phyloP scores from a whole-genome alignment of 2,888 invertebrate genomes.

The Cancer borealis region DNA sequence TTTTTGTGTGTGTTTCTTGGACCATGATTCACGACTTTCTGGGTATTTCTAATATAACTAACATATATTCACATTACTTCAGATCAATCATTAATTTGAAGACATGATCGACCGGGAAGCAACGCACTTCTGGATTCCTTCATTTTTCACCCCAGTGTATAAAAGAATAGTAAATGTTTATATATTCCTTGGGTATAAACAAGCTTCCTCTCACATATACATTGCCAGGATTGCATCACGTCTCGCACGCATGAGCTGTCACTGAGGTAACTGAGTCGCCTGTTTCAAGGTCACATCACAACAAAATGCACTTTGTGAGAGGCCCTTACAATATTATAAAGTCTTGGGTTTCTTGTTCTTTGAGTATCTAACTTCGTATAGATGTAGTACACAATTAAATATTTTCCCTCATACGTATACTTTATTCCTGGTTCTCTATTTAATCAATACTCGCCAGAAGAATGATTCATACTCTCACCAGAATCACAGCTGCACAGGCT shows the following conservation, averaged over 20 bases:
- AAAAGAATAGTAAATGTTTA: too few species aligned
- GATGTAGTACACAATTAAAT: not conserved
- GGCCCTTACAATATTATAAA: not conserved
- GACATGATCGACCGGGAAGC: not conserved
- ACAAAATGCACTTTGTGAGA: not conserved
- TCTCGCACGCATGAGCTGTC: not conserved
- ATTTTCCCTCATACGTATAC: not conserved
- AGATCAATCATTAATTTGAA: not conserved
- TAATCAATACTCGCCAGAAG: slow-evolving; percentile 6
- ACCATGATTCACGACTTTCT: not conserved
- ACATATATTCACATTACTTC: not conserved
- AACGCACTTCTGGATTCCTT: not conserved
- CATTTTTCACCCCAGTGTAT: too few species aligned
- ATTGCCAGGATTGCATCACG: slow-evolving; percentile 6
- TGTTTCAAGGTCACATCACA: not conserved
- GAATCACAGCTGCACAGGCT: not conserved
- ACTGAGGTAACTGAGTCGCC: not conserved
- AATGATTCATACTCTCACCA: not conserved
- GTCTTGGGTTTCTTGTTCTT: not conserved
- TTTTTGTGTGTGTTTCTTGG: not conserved
- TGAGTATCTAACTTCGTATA: not conserved
- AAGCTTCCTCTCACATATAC: not conserved
- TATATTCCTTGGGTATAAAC: not conserved
- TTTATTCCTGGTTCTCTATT: not conserved
- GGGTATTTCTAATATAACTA: not conserved